A percentile compares a stretch with the other conserved stretches of the same genome.
Evolutionary conservation across 2,888 invertebrate genomes (phyloP).

Genomic region (Thyatira batis): DNA sequence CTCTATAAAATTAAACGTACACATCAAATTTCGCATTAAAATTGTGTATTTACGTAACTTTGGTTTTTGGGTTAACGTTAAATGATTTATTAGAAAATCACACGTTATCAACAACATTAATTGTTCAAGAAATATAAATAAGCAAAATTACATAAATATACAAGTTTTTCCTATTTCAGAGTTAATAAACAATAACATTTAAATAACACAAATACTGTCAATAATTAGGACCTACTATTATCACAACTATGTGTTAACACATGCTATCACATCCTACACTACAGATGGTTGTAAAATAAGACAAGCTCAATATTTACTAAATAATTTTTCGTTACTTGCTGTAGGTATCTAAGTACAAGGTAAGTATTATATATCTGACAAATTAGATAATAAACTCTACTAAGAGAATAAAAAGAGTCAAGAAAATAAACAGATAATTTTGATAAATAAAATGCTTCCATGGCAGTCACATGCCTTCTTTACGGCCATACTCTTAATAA

Average conservation of each 20-base stretch:
- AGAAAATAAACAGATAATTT: too few species aligned
- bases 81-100: too few species aligned
- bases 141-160: background rate
- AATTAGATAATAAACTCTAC: too few species aligned
- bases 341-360: too few species aligned
- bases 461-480: too few species aligned
- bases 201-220: conserved; percentile 3
- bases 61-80: background rate
- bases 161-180: background rate
- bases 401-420: too few species aligned
- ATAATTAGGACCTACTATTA: background rate
- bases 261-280: background rate
- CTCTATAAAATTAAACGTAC: background rate
- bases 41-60: background rate
- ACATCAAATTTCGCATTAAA: background rate
- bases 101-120: background rate
- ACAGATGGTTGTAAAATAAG: background rate
- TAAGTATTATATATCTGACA: too few species aligned
- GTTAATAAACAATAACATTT: background rate
- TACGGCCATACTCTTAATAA: too few species aligned
- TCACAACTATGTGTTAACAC: background rate
- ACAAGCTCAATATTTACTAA: too few species aligned
- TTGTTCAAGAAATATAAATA: background rate
- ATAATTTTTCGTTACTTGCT: too few species aligned
- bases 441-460: too few species aligned